Evolutionary conservation across 2,113 vertebrate genomes (phyloP).

Genomic region (Gymnobelideus leadbeateri): DNA sequence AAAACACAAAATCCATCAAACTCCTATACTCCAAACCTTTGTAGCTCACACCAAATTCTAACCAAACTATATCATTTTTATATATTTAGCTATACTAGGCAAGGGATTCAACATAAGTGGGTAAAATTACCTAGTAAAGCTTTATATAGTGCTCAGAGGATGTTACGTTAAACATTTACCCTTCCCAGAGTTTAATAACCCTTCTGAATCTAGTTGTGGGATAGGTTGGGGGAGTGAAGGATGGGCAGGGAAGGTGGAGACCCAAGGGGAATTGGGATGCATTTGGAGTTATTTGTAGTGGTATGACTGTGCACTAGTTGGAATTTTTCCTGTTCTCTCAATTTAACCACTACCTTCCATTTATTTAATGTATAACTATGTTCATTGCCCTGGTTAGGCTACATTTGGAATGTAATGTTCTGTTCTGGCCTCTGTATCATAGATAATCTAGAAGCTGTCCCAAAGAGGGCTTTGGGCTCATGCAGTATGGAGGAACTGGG

Average conservation of each 20-base stretch:
- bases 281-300: conserved; percentile 53
- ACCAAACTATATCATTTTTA: neutral
- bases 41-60: neutral
- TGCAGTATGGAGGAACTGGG: neutral
- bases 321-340: neutral
- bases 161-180: conserved; percentile 21
- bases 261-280: neutral
- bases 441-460: neutral
- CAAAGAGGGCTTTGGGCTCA: neutral
- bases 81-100: neutral
- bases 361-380: neutral
- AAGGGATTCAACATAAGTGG: neutral
- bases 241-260: neutral
- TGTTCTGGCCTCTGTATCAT: neutral
- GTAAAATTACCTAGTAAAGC: neutral
- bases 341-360: neutral
- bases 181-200: conserved; percentile 11
- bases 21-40: neutral
- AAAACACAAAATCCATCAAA: neutral
- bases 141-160: conserved; percentile 47
- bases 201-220: conserved; percentile 35
- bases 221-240: conserved; percentile 3
- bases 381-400: neutral
- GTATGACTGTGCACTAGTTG: neutral
- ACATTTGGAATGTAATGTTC: neutral